A percentile compares a stretch with the other conserved stretches of the same genome.
Evolutionary conservation across 30 jellyfish, hydroid and myxozoan genomes (phyloP).

Genomic region (Turritopsis dohrnii): DNA sequence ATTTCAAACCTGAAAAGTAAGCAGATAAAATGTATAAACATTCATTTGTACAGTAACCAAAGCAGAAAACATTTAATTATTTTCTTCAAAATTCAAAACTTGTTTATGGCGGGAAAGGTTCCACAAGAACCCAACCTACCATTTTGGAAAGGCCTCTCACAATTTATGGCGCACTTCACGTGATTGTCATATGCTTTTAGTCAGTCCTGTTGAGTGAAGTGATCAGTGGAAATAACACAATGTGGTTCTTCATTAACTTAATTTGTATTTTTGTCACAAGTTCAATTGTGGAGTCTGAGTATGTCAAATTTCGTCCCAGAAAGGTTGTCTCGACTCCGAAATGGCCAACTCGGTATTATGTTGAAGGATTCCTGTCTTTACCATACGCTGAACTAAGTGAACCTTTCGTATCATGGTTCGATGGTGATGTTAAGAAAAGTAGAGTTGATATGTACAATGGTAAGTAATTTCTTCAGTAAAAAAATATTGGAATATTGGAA

Average conservation of each 20-base stretch:
- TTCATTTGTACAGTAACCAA: too few species aligned
- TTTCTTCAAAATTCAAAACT: too few species aligned
- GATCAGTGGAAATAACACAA: too few species aligned
- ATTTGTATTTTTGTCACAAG: not conserved
- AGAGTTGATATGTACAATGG: conserved; percentile 40
- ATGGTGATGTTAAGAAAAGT: conserved; percentile 29
- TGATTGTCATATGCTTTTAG: not conserved
- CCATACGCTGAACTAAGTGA: conserved; percentile 43
- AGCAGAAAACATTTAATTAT: too few species aligned
- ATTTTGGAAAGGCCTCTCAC: not conserved
- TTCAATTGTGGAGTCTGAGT: not conserved
- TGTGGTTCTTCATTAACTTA: not conserved
- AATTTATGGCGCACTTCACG: not conserved
- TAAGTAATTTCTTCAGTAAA: not conserved
- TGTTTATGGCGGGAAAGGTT: not conserved
- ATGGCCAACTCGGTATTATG: conserved; percentile 71
- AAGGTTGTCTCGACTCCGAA: not conserved
- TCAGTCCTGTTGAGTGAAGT: not conserved
- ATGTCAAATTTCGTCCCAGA: not conserved
- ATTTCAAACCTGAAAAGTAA: too few species aligned
- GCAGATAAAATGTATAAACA: too few species aligned
- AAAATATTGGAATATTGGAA: not conserved
- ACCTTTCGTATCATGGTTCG: conserved; percentile 41
- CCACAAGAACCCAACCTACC: not conserved
- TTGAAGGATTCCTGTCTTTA: conserved; percentile 33